phyloP scores from a whole-genome alignment of 2,113 vertebrate species.

The Suncus etruscus region DNA sequence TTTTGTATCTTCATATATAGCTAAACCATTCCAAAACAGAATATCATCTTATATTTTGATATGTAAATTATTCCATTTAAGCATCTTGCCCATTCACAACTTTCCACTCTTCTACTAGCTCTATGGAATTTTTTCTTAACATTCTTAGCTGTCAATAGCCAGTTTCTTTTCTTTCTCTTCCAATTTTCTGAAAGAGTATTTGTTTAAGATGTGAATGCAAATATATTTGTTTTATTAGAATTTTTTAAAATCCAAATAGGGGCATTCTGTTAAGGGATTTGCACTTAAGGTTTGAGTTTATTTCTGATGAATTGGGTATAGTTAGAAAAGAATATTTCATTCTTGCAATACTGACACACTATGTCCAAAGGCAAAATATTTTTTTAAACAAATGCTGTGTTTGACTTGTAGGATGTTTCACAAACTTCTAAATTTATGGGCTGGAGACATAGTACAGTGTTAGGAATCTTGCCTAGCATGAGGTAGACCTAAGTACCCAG shows the following conservation, averaged over 20 bases:
- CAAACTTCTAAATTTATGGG: not conserved
- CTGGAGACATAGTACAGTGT: no score
- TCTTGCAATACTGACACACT: not conserved
- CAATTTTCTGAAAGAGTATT: not conserved
- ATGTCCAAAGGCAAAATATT: no score
- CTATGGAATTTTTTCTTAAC: not conserved
- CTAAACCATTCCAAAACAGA: not conserved
- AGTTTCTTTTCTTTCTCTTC: not conserved
- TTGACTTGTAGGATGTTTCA: not conserved
- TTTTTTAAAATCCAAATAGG: not conserved
- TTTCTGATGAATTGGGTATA: not conserved
- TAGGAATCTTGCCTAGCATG: no score
- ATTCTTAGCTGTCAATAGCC: no score
- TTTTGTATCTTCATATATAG: not conserved
- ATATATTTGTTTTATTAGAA: not conserved
- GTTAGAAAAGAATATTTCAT: not conserved
- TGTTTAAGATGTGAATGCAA: not conserved
- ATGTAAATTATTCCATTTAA: not conserved
- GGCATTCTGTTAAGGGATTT: not conserved
- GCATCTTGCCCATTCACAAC: no score
- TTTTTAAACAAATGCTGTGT: no score
- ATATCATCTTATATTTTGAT: not conserved
- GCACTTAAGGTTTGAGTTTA: not conserved
- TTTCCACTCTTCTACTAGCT: not conserved
- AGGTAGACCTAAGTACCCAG: no score